phyloP scores from a whole-genome alignment of 2,797 vertebrate genomes.

The Poecilia velifera region DNA sequence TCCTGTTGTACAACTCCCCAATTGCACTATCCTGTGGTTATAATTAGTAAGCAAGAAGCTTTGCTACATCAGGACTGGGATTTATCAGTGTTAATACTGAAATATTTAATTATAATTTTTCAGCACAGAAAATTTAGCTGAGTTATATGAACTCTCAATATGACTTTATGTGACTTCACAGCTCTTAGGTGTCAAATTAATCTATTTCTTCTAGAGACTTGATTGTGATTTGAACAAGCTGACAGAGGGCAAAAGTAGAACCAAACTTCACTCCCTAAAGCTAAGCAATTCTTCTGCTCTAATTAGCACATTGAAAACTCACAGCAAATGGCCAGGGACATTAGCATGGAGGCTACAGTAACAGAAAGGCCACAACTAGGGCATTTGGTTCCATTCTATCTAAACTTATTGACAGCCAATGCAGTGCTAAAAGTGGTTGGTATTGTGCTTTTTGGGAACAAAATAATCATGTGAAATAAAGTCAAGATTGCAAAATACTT shows the following conservation, averaged over 20 bases:
- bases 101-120: slow-evolving; percentile 1
- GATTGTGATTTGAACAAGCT: slow-evolving; percentile 16
- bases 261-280: slow-evolving; percentile 42
- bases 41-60: slow-evolving; percentile 8
- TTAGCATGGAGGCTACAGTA: slow-evolving; percentile 55
- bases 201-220: slow-evolving; percentile 3
- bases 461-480: slow-evolving; percentile 21
- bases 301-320: slow-evolving; percentile 67
- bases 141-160: neutral
- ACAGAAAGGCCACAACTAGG: slow-evolving; percentile 53
- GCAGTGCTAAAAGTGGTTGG: slow-evolving; percentile 59
- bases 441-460: slow-evolving; percentile 60
- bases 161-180: slow-evolving; percentile 17
- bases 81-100: neutral
- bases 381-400: slow-evolving; percentile 52
- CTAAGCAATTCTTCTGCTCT: slow-evolving; percentile 67
- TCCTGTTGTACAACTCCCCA: neutral
- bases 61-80: neutral
- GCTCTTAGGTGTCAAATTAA: slow-evolving; percentile 6
- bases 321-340: slow-evolving; percentile 54
- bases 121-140: neutral
- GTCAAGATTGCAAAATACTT: neutral
- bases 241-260: slow-evolving; percentile 23
- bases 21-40: neutral
- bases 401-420: slow-evolving; percentile 62